Evolutionary conservation across 2,113 vertebrate species (phyloP).

Genomic region (Phaetusa simplex): DNA sequence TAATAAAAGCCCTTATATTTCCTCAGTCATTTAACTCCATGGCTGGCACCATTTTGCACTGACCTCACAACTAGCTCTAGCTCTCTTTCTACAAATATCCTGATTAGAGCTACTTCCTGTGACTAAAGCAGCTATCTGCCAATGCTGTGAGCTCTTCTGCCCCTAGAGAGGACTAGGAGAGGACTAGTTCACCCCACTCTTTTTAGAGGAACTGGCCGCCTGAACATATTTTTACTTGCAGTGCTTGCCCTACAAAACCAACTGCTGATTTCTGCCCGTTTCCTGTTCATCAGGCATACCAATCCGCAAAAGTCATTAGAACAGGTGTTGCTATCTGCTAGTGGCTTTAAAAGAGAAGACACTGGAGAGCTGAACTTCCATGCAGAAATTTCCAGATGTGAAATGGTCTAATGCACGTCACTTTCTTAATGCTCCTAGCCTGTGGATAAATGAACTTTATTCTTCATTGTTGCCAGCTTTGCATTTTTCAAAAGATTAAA

Average conservation of each 20-base stretch:
- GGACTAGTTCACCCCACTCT: background rate
- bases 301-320: background rate
- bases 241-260: background rate
- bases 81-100: background rate
- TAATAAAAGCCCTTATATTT: constrained; percentile 1
- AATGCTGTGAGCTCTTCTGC: background rate
- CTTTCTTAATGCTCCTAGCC: background rate
- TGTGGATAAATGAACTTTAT: background rate
- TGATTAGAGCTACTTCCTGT: background rate
- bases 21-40: background rate
- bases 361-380: background rate
- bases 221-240: background rate
- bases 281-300: background rate
- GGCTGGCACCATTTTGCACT: background rate
- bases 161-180: background rate
- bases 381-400: background rate
- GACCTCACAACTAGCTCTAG: background rate
- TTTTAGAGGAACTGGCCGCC: background rate
- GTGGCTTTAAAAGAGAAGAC: background rate
- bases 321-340: background rate
- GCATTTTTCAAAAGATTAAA: background rate
- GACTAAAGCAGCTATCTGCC: background rate
- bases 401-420: background rate
- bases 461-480: background rate
- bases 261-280: background rate